Evolutionary conservation across 37 sponge, comb jelly and placozoan species (phyloP).

Genomic region (Cliona cf. orientalis): DNA sequence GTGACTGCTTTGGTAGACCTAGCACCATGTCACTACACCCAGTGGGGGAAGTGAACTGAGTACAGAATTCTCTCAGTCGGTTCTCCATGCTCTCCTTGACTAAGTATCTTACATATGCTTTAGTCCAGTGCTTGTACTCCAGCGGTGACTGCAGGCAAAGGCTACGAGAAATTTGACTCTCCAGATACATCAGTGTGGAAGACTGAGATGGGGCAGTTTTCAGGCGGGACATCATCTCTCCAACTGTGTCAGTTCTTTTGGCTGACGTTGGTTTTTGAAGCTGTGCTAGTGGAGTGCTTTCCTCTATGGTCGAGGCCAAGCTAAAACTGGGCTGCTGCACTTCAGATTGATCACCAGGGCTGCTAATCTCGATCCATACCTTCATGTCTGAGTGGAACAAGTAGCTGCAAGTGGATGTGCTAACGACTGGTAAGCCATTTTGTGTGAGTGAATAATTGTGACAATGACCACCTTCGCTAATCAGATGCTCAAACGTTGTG

Average conservation of each 20-base stretch:
- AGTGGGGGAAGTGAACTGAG: slow-evolving; percentile 27
- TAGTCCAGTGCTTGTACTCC: slow-evolving; percentile 80
- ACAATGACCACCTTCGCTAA: neutral
- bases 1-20: slow-evolving; percentile 40
- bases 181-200: slow-evolving; percentile 35
- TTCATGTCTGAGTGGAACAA: slow-evolving; percentile 45
- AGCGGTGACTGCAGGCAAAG: slow-evolving; percentile 36
- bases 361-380: slow-evolving; percentile 54
- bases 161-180: slow-evolving; percentile 64
- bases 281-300: slow-evolving; percentile 13
- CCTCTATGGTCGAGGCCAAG: neutral
- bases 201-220: neutral
- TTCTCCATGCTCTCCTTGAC: slow-evolving; percentile 57
- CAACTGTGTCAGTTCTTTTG: slow-evolving; percentile 10
- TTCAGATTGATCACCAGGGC: slow-evolving; percentile 24
- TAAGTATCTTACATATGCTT: slow-evolving; percentile 63
- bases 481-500: slow-evolving; percentile 32
- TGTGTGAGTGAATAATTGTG: slow-evolving; percentile 21
- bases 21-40: slow-evolving; percentile 29
- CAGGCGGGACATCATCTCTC: slow-evolving; percentile 7
- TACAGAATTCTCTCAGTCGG: slow-evolving; percentile 62
- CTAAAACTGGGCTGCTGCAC: neutral
- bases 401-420: slow-evolving; percentile 3
- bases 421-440: slow-evolving; percentile 50
- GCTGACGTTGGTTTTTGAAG: neutral